These are phyloP conservation scores for Syrrhaptes paradoxus DNA, from an alignment of 2,113 vertebrate species.

Conservation along the genomic window DNA sequence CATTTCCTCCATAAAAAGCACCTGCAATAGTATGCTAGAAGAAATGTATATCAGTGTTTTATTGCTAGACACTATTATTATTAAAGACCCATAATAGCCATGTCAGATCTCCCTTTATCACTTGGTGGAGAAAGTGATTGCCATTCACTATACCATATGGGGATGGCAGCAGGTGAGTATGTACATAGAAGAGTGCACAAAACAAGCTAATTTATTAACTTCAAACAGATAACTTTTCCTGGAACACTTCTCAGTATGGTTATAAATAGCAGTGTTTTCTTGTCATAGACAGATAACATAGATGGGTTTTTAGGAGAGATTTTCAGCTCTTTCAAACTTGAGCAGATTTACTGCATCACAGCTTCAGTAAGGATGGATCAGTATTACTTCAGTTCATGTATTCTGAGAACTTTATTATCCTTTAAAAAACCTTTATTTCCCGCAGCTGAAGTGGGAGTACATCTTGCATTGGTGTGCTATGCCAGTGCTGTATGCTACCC, in stretches of 20 bases:
- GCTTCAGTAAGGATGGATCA: not conserved
- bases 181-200: not conserved
- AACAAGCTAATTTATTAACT: slow-evolving; percentile 7
- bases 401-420: not conserved
- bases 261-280: not conserved
- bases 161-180: not conserved
- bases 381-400: not conserved
- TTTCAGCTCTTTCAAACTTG: not conserved
- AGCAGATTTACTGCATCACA: not conserved
- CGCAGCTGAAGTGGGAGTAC: not conserved
- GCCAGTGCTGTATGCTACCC: rapidly evolving
- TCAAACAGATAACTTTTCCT: not conserved
- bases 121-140: not conserved
- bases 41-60: not conserved
- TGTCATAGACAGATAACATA: not conserved
- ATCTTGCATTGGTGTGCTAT: not conserved
- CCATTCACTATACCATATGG: not conserved
- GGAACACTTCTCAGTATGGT: not conserved
- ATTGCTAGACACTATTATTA: not conserved
- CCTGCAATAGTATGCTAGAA: not conserved
- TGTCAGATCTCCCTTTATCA: not conserved
- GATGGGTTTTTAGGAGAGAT: not conserved
- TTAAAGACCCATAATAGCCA: not conserved
- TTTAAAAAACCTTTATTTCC: not conserved
- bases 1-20: not conserved